These are phyloP conservation scores for Cottus gobio DNA, from an alignment of 2,113 vertebrate species.

Conservation along the genomic window DNA sequence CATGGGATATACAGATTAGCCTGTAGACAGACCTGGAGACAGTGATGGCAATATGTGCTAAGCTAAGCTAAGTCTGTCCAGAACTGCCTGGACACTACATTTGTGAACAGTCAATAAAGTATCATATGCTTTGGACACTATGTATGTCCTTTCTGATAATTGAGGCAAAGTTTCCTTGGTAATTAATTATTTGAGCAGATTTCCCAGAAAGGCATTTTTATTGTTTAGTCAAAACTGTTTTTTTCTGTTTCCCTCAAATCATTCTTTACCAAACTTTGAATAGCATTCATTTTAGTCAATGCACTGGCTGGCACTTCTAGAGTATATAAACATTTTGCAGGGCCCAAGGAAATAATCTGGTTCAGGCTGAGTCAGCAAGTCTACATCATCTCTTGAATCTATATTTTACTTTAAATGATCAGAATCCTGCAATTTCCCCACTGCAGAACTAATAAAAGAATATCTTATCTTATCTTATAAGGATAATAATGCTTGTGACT, in stretches of 20 bases:
- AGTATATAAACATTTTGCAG: background rate
- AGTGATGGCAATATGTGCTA: slow-evolving; percentile 21
- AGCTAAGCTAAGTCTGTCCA: slow-evolving; percentile 3
- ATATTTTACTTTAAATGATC: slow-evolving; percentile 1
- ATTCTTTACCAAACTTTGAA: background rate
- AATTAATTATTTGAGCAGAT: background rate
- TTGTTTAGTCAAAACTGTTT: background rate
- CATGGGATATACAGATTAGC: slow-evolving; percentile 70
- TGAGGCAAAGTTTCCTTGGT: background rate
- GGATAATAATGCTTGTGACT: background rate
- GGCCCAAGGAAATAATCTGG: background rate
- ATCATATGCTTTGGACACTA: background rate
- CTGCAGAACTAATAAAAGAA: no score
- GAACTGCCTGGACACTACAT: background rate
- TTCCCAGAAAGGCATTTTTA: background rate
- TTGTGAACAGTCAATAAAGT: background rate
- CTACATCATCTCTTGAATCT: background rate
- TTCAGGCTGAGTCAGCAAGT: slow-evolving; percentile 32
- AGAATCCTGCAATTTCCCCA: no score
- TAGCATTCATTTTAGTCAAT: slow-evolving; percentile 10
- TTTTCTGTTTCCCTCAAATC: background rate
- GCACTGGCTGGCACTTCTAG: background rate
- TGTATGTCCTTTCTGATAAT: background rate
- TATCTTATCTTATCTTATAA: no score
- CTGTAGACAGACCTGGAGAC: slow-evolving; percentile 44